Base-by-base conservation (phyloP, 2,113 vertebrate genomes). In the Noctilio leporinus region DNA sequence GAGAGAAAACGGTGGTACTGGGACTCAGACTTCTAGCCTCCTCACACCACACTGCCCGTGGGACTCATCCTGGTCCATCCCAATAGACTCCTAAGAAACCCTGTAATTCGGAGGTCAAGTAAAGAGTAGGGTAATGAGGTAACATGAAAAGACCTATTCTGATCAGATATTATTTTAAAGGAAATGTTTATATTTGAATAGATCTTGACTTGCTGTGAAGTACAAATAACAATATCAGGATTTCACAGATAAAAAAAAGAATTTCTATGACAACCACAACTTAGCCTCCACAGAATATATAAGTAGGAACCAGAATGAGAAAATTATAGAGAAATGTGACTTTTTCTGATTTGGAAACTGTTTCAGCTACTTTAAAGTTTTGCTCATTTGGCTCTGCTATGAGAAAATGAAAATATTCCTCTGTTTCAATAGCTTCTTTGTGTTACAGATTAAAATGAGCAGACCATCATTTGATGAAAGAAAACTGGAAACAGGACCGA, bases 261-360 rank as follows among this genome's bases (percentile, higher is more conserved):
- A 93, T 72, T 97, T 87, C 93, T 55, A 24, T 96, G 97, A 89
- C 96, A 97, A 97, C 95, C 55, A 69, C 87, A 87, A 47, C 69
- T 77, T 55, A 65, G 93, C 67, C 91, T 91, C 93, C 87, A 82
- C 10, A 73, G n/a, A 80, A 96, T 83, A 84, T 62, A 94, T 40
- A 93, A 93, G 67, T 82, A 73, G 73, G 73, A 97, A 75, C 59
- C 81, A 87, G 85, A 86, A 88, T 80, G 80, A 96, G 64, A 94
- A 86, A 89, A 96, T 91, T 69, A 90, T 69, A 95, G 55, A 84
- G 95, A 96, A 95, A 76, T 75, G 7, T 69, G 70, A 40, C 14
- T 94, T 91, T 49, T 70, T 96, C 92, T 43, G 59, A 7, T 93
- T 94, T 94, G 45, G 51, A 96, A 94, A 88, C 53, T 73, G 94